Percentiles rank a stretch among this genome's conserved stretches.
Conservation (phyloP, 2,888 invertebrate genomes). For the Campoletis raptor region DNA sequence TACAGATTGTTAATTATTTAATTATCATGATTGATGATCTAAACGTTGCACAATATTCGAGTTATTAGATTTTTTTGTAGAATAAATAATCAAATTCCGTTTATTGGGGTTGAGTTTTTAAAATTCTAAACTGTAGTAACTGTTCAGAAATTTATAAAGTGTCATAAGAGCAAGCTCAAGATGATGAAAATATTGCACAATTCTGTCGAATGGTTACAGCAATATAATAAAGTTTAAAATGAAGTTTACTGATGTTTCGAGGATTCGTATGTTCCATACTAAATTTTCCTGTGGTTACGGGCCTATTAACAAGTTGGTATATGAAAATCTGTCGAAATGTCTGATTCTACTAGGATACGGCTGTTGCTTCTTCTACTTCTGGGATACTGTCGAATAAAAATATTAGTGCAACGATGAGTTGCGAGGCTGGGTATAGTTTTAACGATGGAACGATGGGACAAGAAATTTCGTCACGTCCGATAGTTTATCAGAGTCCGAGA, state of each 20-base stretch:
- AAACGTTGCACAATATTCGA: too few species aligned
- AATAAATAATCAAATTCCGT: background rate
- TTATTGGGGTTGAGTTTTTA: background rate
- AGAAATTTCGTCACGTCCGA: slow-evolving; percentile 72
- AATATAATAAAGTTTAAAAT: background rate
- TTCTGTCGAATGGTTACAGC: background rate
- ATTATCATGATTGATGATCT: too few species aligned
- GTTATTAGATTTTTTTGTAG: too few species aligned
- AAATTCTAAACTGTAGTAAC: background rate
- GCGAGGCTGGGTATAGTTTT: slow-evolving; percentile 75
- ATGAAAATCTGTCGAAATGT: slow-evolving; percentile 74
- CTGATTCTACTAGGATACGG: slow-evolving; percentile 83
- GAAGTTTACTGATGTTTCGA: background rate
- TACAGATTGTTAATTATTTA: too few species aligned
- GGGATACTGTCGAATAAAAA: slow-evolving; percentile 82
- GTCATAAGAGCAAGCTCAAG: background rate
- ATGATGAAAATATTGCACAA: background rate
- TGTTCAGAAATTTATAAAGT: background rate
- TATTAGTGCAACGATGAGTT: slow-evolving; percentile 75
- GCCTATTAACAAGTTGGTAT: slow-evolving; percentile 60
- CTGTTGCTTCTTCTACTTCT: slow-evolving; percentile 79
- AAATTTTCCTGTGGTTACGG: slow-evolving; percentile 73
- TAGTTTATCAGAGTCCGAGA: slow-evolving; percentile 81
- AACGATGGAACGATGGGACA: slow-evolving; percentile 64
- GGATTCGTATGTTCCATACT: background rate